Conservation (phyloP, 1,140 invertebrate genomes). For the Coptotermes formosanus region DNA sequence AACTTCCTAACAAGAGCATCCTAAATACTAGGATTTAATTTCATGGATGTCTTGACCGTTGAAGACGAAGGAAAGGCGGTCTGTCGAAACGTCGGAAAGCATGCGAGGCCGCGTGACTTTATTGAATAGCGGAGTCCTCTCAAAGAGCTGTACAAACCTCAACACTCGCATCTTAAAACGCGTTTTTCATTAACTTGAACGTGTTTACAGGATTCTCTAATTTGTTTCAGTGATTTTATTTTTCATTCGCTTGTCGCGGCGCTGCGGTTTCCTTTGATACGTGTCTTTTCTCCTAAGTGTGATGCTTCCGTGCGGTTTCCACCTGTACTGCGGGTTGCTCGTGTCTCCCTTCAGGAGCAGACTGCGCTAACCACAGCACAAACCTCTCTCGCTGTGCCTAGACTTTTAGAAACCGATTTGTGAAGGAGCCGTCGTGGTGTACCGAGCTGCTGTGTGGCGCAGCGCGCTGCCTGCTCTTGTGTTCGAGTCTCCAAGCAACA, state of each 20-base stretch:
- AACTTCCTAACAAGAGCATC: too few relatives aligned
- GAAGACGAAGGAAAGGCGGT: too few relatives aligned
- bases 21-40: too few relatives aligned
- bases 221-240: neutral
- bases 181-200: neutral
- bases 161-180: too few relatives aligned
- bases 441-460: neutral
- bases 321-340: neutral
- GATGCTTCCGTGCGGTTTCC: conserved; percentile 1
- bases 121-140: too few relatives aligned
- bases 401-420: conserved; percentile 18
- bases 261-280: conserved; percentile 3
- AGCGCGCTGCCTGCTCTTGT: neutral
- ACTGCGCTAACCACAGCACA: neutral
- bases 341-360: neutral
- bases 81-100: too few relatives aligned
- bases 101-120: too few relatives aligned
- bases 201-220: neutral
- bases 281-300: neutral
- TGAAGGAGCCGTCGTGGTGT: neutral
- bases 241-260: neutral
- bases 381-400: neutral
- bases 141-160: too few relatives aligned
- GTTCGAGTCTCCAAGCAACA: neutral
- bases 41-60: too few relatives aligned